Evolutionary conservation across 2,797 vertebrate genomes (phyloP), one percentile per base, ranked within the genome.

Genomic region (Hyperoplus immaculatus): DNA sequence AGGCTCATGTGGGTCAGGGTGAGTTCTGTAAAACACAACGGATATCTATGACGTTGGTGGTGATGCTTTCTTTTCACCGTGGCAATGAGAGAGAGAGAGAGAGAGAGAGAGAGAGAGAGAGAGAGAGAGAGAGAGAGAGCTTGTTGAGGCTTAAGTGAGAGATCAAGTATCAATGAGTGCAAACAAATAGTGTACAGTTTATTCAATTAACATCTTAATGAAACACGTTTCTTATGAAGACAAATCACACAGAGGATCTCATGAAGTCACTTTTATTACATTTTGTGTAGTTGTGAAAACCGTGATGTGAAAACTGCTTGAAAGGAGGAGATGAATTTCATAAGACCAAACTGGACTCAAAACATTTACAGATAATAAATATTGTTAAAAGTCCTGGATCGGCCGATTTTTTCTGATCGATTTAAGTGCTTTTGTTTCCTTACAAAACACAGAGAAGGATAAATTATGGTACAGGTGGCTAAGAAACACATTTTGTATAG

Each of bases 201-300:
- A 43, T 69, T 69, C 12, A 81, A 77, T 77, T 21, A 67, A 68
- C 49, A 58, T 66, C 39, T 38, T 16, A 59, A 55, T 2, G 60
- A 60, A 50, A 56, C 16, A 12, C 14, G 58, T 62, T 4, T 57
- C 29, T 18, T 21, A 73, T 36, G 3, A 43, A 10, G 45, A 70
- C 41, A 75, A 81, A 51, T 63, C 56, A 78, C 63, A 43, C 59
- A 54, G 47, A 56, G n/a, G 14, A 69, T 86, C 43, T 85, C 81
- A 83, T 75, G 6, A 87, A 78, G 67, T 82, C 75, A 66, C 54
- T 89, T 94, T 95, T 91, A 93, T 92, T 92, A 69, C 42, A 79
- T 63, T 58, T 86, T 87, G 78, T 46, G 59, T 65, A 69, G 81
- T 72, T 55, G 73, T 39, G 49, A 75, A 87, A 87, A 84, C 29